These are phyloP conservation scores for Metallyticus violacea DNA, from an alignment of 2,888 invertebrate species.

Conservation along the genomic window DNA sequence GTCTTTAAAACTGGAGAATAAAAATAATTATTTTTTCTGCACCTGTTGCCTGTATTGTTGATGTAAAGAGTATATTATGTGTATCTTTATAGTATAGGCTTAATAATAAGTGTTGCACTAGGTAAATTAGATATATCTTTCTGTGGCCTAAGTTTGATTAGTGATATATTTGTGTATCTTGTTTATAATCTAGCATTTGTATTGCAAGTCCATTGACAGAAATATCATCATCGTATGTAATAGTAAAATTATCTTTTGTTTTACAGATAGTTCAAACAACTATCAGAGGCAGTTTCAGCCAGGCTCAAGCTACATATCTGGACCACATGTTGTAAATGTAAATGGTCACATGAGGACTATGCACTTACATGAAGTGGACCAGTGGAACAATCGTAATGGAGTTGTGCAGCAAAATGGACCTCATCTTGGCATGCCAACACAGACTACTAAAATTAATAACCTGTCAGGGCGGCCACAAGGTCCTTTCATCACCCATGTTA, in stretches of 20 bases:
- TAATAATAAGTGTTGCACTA: too few relatives aligned
- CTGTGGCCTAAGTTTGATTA: too few relatives aligned
- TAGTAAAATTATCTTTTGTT: background rate
- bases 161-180: too few relatives aligned
- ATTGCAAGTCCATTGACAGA: background rate
- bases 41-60: too few relatives aligned
- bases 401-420: background rate
- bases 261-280: constrained; percentile 1
- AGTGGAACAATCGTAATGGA: background rate
- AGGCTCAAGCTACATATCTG: background rate
- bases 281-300: constrained; percentile 5
- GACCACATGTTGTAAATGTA: constrained; percentile 22
- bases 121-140: too few relatives aligned
- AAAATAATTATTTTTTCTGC: too few relatives aligned
- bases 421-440: background rate
- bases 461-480: constrained; percentile 45
- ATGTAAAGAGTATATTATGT: too few relatives aligned
- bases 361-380: constrained; percentile 4
- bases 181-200: background rate
- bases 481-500: constrained; percentile 61
- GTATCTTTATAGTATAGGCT: too few relatives aligned
- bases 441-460: constrained; percentile 33
- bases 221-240: too few relatives aligned
- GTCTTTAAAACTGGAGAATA: too few relatives aligned
- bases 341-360: constrained; percentile 9